Conservation (phyloP, 2,888 invertebrate genomes). For the Agrypnus murinus region DNA sequence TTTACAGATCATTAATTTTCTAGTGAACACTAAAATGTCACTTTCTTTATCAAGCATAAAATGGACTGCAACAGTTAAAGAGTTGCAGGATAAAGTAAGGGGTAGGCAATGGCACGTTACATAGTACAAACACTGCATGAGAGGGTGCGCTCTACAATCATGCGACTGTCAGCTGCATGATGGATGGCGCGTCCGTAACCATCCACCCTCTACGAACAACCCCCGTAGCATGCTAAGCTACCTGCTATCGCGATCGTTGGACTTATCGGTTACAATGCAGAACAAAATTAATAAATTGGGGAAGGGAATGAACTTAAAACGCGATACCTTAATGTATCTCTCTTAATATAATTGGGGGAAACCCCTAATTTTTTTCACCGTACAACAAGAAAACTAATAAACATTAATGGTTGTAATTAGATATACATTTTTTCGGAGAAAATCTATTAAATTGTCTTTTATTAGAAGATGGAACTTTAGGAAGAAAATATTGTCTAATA, state of each 20-base stretch:
- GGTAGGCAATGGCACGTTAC: slow-evolving; percentile 46
- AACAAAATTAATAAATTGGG: slow-evolving; percentile 46
- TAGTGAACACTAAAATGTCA: slow-evolving; percentile 20
- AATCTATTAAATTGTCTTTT: too few species aligned
- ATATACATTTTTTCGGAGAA: too few species aligned
- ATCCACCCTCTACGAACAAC: slow-evolving; percentile 47
- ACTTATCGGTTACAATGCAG: slow-evolving; percentile 42
- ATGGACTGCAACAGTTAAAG: slow-evolving; percentile 40
- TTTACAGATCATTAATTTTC: slow-evolving; percentile 42
- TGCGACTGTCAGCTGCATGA: slow-evolving; percentile 59
- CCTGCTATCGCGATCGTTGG: slow-evolving; percentile 46
- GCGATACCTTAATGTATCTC: slow-evolving; percentile 6
- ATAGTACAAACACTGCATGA: slow-evolving; percentile 44
- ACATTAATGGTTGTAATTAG: too few species aligned
- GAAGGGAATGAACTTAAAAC: slow-evolving; percentile 23
- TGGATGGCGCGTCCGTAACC: slow-evolving; percentile 55
- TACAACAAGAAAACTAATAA: too few species aligned
- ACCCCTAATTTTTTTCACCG: background rate
- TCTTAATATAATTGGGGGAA: slow-evolving; percentile 7
- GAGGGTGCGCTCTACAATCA: slow-evolving; percentile 56
- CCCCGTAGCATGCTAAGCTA: slow-evolving; percentile 48
- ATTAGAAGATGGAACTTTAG: too few species aligned
- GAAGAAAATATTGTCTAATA: too few species aligned
- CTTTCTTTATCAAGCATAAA: slow-evolving; percentile 29
- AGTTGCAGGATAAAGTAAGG: slow-evolving; percentile 34